Base-by-base conservation (phyloP, 2,797 vertebrate genomes). In the Danio aesculapii region DNA sequence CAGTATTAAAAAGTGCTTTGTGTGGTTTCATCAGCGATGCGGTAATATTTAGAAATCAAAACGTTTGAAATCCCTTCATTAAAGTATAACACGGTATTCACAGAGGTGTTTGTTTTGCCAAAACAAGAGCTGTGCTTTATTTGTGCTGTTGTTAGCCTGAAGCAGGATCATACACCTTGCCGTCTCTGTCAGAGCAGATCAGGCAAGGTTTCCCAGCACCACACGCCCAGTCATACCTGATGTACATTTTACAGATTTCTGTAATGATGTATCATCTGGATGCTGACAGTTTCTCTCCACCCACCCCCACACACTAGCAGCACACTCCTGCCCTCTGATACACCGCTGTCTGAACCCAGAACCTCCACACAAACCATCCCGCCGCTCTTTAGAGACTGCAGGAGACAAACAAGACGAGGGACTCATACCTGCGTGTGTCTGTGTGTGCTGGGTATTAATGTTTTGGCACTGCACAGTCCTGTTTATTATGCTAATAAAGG, bases 191-290 rank as follows among this genome's bases (percentile, higher is more conserved):
- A 47, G 5, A 77, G 21, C 16, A 5, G 30, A 52, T 64, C 71
- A 63, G 68, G 8, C 11, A 44, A 9, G 41, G 57, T 43, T 63
- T 57, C n/a, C 50, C 16, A 30, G 49, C 66, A 19, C 44, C 30
- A 61, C 55, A 61, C 46, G 14, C n/a, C 46, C 55, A 63, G 53
- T 47, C 59, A 43, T 17, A 19, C 59, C 59, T 63, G 58, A 72
- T 19, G 50, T 72, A 55, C 59, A 71, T 55, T 71, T 79, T 62
- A 71, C 68, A 81, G 67, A 52, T 77, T 73, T 81, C 46, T 81
- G 61, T 77, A 84, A 81, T 67, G 83, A 81, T 84, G 58, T 77
- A 58, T 72, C 61, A 67, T 72, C 61, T 21, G 6, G 44, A 9
- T n/a, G 14, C 14, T 63, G 77, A 79, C 77, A 79, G 47, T 58